Percentiles rank a stretch among this genome's conserved stretches.
Evolutionary conservation across 2,113 vertebrate genomes (phyloP).

Genomic region (Esox niger): DNA sequence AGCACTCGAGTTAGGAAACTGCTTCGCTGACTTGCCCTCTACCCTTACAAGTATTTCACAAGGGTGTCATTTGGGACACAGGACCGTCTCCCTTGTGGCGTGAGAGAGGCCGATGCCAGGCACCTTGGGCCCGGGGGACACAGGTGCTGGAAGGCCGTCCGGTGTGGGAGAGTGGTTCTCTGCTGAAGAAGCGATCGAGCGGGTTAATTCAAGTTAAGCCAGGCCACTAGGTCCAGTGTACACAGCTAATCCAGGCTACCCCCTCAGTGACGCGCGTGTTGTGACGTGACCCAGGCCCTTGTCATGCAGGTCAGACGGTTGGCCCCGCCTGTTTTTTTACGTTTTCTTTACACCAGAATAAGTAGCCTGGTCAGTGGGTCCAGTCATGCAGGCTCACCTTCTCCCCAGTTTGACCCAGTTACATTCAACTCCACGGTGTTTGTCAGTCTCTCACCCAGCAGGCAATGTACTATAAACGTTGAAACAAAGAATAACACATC

Average conservation of each 20-base stretch:
- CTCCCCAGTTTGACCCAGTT: not conserved
- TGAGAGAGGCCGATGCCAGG: conserved; percentile 5
- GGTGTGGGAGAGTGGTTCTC: conserved; percentile 13
- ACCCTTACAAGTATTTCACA: no score
- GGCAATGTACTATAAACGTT: no score
- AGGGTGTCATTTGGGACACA: no score
- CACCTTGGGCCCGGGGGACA: conserved; percentile 22
- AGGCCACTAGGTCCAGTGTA: no score
- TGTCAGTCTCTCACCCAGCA: no score
- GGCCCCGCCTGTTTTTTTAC: no score
- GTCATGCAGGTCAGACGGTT: conserved; percentile 27
- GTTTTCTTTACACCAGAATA: conserved; percentile 35
- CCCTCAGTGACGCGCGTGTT: conserved; percentile 15
- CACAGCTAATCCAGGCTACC: conserved; percentile 16
- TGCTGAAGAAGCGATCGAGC: no score
- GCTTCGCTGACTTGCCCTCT: no score
- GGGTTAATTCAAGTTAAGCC: no score
- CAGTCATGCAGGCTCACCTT: not conserved
- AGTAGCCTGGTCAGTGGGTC: conserved; percentile 36
- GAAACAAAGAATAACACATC: no score
- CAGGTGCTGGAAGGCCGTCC: conserved; percentile 17
- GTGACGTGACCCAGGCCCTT: conserved; percentile 23
- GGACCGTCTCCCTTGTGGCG: no score
- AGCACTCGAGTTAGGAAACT: no score
- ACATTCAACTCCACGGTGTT: not conserved